phyloP scores from a whole-genome alignment of 1,140 invertebrate genomes.

The Physella acuta region DNA sequence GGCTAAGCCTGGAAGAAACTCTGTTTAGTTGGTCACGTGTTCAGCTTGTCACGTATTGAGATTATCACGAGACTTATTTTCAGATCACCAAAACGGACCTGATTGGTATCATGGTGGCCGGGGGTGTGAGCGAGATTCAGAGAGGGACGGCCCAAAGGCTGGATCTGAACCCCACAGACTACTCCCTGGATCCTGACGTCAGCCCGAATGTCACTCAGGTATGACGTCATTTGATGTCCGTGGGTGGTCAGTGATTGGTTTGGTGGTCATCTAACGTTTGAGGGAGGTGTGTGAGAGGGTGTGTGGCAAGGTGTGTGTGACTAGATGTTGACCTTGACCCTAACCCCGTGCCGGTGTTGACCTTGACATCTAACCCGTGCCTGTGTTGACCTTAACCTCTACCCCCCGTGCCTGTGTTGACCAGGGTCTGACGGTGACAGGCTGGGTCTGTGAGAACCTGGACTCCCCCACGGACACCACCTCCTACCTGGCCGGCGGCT shows the following conservation, averaged over 20 bases:
- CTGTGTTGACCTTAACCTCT: no score
- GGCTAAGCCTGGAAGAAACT: no score
- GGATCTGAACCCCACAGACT: slow-evolving; percentile 38
- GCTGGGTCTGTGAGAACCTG: slow-evolving; percentile 5
- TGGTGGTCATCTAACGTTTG: no score
- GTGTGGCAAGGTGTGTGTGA: no score
- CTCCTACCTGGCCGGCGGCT: neutral
- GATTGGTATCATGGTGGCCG: slow-evolving; percentile 42
- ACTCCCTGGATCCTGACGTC: slow-evolving; percentile 56
- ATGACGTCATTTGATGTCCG: no score
- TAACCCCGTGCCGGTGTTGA: no score
- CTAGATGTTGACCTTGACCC: no score
- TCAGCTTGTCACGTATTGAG: neutral
- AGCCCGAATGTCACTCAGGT: slow-evolving; percentile 25
- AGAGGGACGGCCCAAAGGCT: slow-evolving; percentile 37
- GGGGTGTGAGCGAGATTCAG: slow-evolving; percentile 42
- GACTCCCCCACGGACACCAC: no score
- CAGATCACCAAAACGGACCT: slow-evolving; percentile 41
- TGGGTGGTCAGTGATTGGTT: no score
- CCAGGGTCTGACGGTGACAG: neutral
- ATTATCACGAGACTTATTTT: neutral
- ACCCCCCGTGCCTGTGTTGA: neutral
- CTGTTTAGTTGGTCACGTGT: neutral
- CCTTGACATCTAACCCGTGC: no score
- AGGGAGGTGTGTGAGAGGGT: no score